Conservation (phyloP, 2,113 vertebrate species). For the Leucoraja erinaceus region DNA sequence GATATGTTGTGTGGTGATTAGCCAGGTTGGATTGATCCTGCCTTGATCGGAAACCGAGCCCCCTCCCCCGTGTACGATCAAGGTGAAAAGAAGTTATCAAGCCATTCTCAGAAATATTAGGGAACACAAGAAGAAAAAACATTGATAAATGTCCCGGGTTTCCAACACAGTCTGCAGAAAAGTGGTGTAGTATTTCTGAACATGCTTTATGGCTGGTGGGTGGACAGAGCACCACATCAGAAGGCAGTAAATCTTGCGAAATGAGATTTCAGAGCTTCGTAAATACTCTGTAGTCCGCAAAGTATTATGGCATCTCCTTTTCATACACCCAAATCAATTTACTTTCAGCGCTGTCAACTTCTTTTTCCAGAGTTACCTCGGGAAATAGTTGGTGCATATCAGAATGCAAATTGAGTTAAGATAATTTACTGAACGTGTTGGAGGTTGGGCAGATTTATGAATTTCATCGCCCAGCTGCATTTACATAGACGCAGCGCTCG, state of each 20-base stretch:
- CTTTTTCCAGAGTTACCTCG: neutral
- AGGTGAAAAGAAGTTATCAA: neutral
- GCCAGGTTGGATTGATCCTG: too few species aligned
- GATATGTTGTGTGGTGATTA: too few species aligned
- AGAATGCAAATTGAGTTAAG: slow-evolving; percentile 29
- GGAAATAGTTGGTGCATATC: slow-evolving; percentile 16
- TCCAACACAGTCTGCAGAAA: neutral
- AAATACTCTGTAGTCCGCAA: neutral
- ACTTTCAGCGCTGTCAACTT: slow-evolving; percentile 12
- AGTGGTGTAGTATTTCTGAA: slow-evolving; percentile 21
- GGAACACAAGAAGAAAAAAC: neutral
- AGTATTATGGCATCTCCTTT: slow-evolving; percentile 14
- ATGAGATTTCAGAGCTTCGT: slow-evolving; percentile 30
- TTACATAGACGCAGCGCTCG: neutral
- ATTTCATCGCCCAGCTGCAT: neutral
- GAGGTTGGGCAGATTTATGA: slow-evolving; percentile 9
- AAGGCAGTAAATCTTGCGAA: slow-evolving; percentile 8
- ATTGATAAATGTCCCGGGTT: neutral
- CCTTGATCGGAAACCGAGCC: neutral
- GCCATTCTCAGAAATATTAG: neutral
- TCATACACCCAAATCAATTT: slow-evolving; percentile 23
- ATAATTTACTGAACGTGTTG: neutral
- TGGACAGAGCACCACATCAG: slow-evolving; percentile 17
- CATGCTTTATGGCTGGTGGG: slow-evolving; percentile 31
- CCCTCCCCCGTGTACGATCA: neutral